A percentile compares a stretch with the other conserved stretches of the same genome.
Conservation (phyloP, 2,888 invertebrate genomes). For the Hydrotaea diabolus region DNA sequence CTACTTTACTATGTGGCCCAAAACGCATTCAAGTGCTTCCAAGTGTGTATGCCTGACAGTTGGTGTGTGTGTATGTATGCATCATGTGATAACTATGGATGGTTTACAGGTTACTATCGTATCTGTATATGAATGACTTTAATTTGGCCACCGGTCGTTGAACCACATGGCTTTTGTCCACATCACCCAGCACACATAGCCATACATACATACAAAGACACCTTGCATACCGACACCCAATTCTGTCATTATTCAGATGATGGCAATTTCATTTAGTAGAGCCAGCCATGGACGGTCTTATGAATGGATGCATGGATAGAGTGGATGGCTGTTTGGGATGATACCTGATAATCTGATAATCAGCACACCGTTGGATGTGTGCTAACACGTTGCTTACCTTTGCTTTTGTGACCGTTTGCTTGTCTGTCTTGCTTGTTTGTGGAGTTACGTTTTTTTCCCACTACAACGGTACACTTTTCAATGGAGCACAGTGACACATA, state of each 20-base stretch:
- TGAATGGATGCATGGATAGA: neutral
- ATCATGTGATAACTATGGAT: conserved; percentile 16
- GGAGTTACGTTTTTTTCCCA: conserved; percentile 11
- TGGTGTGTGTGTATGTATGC: neutral
- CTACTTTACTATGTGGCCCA: neutral
- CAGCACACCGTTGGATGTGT: neutral
- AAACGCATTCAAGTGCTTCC: neutral
- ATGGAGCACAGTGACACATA: conserved; percentile 37
- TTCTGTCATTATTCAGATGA: conserved; percentile 64
- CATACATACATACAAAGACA: conserved; percentile 66
- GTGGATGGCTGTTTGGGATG: neutral
- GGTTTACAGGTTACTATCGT: conserved; percentile 9
- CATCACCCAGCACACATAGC: neutral
- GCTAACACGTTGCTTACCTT: conserved; percentile 15
- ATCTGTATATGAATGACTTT: conserved; percentile 6
- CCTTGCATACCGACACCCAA: conserved; percentile 70
- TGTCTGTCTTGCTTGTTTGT: neutral
- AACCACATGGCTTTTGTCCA: conserved; percentile 66
- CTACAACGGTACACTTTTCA: conserved; percentile 26
- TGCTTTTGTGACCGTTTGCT: neutral
- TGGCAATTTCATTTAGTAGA: conserved; percentile 1
- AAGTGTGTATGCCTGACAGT: conserved; percentile 9
- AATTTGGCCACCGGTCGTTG: conserved; percentile 70
- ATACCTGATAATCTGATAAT: conserved; percentile 1
- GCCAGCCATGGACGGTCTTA: neutral